phyloP scores from a whole-genome alignment of 2,797 vertebrate species.

The Limnodromus scolopaceus region DNA sequence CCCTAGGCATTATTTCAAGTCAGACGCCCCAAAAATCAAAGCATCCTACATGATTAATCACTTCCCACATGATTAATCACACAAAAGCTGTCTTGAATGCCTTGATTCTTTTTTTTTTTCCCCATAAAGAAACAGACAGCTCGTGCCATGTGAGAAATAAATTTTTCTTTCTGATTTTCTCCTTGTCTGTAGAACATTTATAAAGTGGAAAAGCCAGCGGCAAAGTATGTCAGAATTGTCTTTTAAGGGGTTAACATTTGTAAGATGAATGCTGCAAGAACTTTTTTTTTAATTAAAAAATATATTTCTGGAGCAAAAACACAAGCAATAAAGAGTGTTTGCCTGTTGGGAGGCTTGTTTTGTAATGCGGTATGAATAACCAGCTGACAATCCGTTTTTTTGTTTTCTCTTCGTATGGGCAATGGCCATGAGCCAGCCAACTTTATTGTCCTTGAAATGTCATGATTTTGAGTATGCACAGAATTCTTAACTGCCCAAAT shows the following conservation, averaged over 20 bases:
- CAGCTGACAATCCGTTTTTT: conserved; percentile 65
- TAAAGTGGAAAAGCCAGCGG: conserved; percentile 58
- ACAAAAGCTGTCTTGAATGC: not conserved
- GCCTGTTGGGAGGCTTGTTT: conserved; percentile 75
- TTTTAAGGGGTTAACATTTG: conserved; percentile 72
- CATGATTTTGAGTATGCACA: conserved; percentile 75
- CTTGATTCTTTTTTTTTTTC: not conserved
- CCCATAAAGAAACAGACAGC: not conserved
- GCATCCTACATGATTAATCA: not conserved
- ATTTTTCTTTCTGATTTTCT: conserved; percentile 52
- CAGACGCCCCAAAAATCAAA: not conserved
- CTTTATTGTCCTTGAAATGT: conserved; percentile 80
- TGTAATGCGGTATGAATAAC: conserved; percentile 74
- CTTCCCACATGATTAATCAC: not conserved
- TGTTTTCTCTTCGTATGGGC: conserved; percentile 66
- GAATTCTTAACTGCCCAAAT: conserved; percentile 76
- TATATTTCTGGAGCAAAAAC: conserved; percentile 69
- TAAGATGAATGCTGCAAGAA: conserved; percentile 63
- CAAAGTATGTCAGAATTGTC: conserved; percentile 58
- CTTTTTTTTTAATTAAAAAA: conserved; percentile 70
- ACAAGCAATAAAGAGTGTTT: conserved; percentile 71
- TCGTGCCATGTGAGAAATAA: conserved; percentile 14
- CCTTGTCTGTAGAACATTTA: conserved; percentile 35
- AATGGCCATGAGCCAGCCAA: conserved; percentile 73
- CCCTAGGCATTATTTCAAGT: not conserved